Conservation (phyloP, 2,888 invertebrate species). For the Allophyes oxyacanthae region DNA sequence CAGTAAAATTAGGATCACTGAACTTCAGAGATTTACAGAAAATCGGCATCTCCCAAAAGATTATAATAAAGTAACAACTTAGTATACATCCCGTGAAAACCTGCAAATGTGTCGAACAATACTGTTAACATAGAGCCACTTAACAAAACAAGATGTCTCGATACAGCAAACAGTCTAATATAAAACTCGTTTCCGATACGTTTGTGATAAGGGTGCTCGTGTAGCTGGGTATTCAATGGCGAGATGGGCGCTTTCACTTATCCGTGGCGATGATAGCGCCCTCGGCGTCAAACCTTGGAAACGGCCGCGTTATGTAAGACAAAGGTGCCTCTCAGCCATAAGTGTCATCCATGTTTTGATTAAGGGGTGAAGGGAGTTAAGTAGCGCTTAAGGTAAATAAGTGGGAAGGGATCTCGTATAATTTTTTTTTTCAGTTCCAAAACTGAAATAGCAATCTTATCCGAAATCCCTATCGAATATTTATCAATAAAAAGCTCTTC, state of each 20-base stretch:
- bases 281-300: conserved; percentile 51
- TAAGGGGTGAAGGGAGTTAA: conserved; percentile 19
- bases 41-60: too few species aligned
- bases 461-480: too few species aligned
- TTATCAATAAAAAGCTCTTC: too few species aligned
- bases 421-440: background rate
- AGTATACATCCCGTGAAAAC: background rate
- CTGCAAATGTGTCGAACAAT: conserved; percentile 9
- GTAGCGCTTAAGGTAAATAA: conserved; percentile 5
- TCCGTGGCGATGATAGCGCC: conserved; percentile 58
- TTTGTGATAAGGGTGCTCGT: conserved; percentile 60
- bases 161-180: conserved; percentile 47
- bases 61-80: too few species aligned
- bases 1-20: too few species aligned
- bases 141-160: conserved; percentile 28
- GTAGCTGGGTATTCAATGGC: conserved; percentile 59
- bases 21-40: too few species aligned
- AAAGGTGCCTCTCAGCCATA: conserved; percentile 46
- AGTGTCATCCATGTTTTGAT: conserved; percentile 45
- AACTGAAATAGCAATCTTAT: too few species aligned
- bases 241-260: conserved; percentile 63
- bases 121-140: conserved; percentile 28
- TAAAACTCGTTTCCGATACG: conserved; percentile 56
- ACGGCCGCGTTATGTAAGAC: conserved; percentile 33
- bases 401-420: background rate